phyloP scores from a whole-genome alignment of 2,888 invertebrate genomes.

The Trichopria drosophilae region DNA sequence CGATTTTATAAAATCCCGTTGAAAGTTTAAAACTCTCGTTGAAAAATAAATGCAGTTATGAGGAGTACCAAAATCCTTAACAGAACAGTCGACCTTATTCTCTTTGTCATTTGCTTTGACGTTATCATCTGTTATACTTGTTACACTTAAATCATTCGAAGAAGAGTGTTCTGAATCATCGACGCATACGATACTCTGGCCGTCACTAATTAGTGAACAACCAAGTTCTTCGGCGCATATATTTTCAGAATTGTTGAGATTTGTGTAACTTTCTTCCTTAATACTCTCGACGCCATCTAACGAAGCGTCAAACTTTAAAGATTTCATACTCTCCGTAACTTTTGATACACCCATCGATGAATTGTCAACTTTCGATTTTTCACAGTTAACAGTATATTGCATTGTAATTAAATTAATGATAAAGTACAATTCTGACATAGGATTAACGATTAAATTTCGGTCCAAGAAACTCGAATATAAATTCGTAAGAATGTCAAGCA shows the following conservation, averaged over 20 bases:
- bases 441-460: conserved; percentile 67
- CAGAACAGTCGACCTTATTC: background rate
- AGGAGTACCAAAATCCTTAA: conserved; percentile 38
- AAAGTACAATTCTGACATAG: conserved; percentile 72
- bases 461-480: conserved; percentile 66
- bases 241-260: no score
- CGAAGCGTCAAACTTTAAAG: no score
- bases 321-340: no score
- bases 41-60: conserved; percentile 81
- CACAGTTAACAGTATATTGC: conserved; percentile 46
- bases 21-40: conserved; percentile 65
- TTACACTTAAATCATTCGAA: no score
- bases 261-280: no score
- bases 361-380: background rate
- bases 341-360: background rate
- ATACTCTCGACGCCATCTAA: background rate
- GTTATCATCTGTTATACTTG: background rate
- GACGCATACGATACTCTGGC: no score
- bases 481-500: conserved; percentile 63
- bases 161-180: no score
- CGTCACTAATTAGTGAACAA: no score
- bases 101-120: conserved; percentile 2
- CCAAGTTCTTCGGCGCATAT: conserved; percentile 3
- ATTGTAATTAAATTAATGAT: conserved; percentile 67
- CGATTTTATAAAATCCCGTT: conserved; percentile 63